Base-by-base conservation (phyloP, 2,797 vertebrate species). In the Clarias platycephalus region DNA sequence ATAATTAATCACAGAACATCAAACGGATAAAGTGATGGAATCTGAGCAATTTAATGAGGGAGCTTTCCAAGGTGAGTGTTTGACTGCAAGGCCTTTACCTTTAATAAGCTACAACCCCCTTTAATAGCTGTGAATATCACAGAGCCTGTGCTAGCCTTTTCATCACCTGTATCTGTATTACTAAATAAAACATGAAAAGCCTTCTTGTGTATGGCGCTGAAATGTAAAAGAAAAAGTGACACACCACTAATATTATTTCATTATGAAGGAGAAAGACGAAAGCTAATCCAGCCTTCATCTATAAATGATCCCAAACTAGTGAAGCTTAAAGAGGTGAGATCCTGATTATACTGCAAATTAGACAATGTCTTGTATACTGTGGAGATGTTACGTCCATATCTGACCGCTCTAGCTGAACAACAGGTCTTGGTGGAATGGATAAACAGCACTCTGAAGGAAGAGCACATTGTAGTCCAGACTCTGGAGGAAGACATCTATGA, bases 401-500 rank as follows among this genome's bases (percentile, higher is more conserved):
- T 84, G 18, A 62, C 57, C 22, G 55, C n/a, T 78, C n/a, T 64
- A 2, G 20, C 34, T 67, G 24, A 31, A n/a, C 68, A 71, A 0
- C 89, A 99, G 98, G 86, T 92, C 3, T 72, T 99, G 91, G 81
- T 93, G 31, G 92, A 93, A 5, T 99, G 98, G 98, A 96, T 99
- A 91, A 99, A 98, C 86, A 81, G 49, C 6, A 94, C 94, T 44
- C 94, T 99, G 86, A 94, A 95, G 81, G 28, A 87, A 0, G 96
- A 99, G 78, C 96, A 99, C 90, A 97, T 99, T 3, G 94, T 99
- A 74, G 96, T 98, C 83, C 95, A 94, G 90, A 95, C 91, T 87
- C 88, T 99, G 91, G 96, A 98, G 87, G 96, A 98, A 85, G 98
- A 99, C 91, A 86, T 99, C 22, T 99, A 91, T 0, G 98, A 99